Base-by-base conservation (phyloP, 2,113 vertebrate genomes). In the Acinonyx jubatus region DNA sequence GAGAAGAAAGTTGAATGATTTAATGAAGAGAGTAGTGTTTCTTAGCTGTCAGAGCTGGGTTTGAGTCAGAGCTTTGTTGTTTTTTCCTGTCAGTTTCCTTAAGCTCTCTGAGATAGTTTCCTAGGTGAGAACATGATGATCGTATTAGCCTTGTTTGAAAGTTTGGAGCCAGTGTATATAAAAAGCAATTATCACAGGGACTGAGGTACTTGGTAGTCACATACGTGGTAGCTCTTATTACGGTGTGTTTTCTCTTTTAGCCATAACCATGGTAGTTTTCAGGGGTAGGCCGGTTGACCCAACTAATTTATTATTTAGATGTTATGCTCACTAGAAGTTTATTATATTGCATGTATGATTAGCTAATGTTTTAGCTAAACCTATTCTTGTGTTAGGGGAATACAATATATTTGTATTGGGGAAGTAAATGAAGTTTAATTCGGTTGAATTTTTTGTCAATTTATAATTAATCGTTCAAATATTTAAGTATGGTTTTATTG, bases 341-440 rank as follows among this genome's bases (percentile, higher is more conserved):
- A 48, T 74, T 94, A 23, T 92, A 94, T 88, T 96, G 10, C n/a
- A 33, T 93, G 7, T 31, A 36, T 94, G 18, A 27, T 74, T 95
- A 63, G 50, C 68, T 86, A 27, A 73, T 92, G 61, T 89, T 63
- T 76, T 94, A 89, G 33, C 27, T 61, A 57, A 76, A 31, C 4
- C 1, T 84, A n/a, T 81, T 69, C 95, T 89, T 94, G 21, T 18
- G 29, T 66, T 78, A 48, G 38, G 41, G 38, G 82, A 88, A 66
- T 94, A 38, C 7, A 82, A 5, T 79, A 45, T 45, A 68, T 90
- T 89, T 97, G 4, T 76, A 27, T 57, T 89, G 41, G 18, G 6
- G 13, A 94, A 88, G 29, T 73, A 81, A 96, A 63, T 71, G 25
- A 93, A 19, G 33, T 31, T 94, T 92, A 76, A 38, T 78, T 79